Evolutionary conservation across 2,888 invertebrate genomes (phyloP), one percentile per base, ranked within the genome.

Genomic region (Oscheius sp.): DNA sequence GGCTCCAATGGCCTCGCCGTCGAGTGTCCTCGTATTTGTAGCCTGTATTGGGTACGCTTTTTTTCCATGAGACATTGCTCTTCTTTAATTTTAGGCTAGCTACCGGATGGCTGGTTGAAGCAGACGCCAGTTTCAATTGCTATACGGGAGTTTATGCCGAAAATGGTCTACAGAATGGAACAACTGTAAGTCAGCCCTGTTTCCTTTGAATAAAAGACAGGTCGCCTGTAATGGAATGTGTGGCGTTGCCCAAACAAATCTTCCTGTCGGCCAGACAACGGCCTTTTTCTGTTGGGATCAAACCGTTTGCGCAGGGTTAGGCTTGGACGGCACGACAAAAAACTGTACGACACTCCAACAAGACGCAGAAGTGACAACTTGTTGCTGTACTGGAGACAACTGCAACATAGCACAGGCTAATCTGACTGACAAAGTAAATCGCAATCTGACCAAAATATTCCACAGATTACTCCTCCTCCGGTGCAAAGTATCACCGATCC

Each of bases 391-490:
- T 43, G 43, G 6, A 9, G 23, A 41, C 18, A 61, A 61, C 6
- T 61, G 61, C 18, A 61, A 61, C 13, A 18, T 61, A 25, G 58
- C 25, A 13, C 43, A 21, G 21, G 43, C 45, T 25, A 6, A 13
- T 6, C 13, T 25, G 18, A 25, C 55, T 55, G 23, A 6, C 13
- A 55, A 25, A 6, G 21, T 55, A 13, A 13, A 13, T 55, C 25
- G 3, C 5, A 55, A 25, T 25, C 3, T 49, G 21, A 23, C 25
- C 55, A 55, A 25, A n/a, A n/a, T n/a, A n/a, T 23, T 21, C 16
- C 6, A 3, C 25, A 41, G 68, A 52, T 76, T 66, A 75, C 76
- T 46, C 69, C 76, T 9, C 75, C 76, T 46, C 69, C 77, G 12
- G 63, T 72, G 25, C 63, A 73, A 12, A 74, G 71, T 21, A 5